phyloP scores from a whole-genome alignment of 2,113 vertebrate species.

The Coreoperca whiteheadi region DNA sequence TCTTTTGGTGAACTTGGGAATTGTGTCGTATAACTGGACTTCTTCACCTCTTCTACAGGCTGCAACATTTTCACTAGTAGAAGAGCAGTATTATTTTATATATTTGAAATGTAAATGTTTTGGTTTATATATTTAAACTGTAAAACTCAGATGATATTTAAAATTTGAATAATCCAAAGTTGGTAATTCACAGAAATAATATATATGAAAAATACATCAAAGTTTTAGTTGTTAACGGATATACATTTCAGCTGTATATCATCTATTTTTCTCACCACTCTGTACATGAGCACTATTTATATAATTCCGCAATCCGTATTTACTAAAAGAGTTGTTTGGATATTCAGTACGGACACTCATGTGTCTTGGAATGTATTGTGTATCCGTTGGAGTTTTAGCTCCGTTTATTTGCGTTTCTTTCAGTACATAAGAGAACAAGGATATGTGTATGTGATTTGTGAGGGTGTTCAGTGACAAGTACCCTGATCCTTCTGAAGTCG shows the following conservation, averaged over 20 bases:
- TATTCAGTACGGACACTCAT: neutral
- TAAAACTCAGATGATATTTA: neutral
- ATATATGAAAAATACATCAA: neutral
- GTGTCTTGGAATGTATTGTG: neutral
- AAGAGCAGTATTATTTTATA: too few species aligned
- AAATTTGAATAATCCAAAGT: neutral
- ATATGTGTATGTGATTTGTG: neutral
- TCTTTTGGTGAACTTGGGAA: too few species aligned
- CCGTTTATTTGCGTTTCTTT: neutral
- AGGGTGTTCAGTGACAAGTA: constrained; percentile 68
- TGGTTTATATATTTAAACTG: neutral
- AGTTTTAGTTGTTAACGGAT: neutral
- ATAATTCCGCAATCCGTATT: neutral
- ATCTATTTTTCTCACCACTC: neutral
- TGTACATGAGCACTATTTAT: neutral
- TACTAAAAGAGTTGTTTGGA: neutral
- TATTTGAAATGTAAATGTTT: neutral
- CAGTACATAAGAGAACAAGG: neutral
- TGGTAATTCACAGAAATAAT: neutral
- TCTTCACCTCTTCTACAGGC: too few species aligned
- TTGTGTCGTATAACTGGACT: too few species aligned
- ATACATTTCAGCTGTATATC: neutral
- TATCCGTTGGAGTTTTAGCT: neutral
- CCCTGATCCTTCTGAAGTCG: constrained; percentile 99
- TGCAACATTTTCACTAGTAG: too few species aligned